These are phyloP conservation scores for Serinus canaria DNA, from an alignment of 2,113 vertebrate genomes.

Conservation along the genomic window DNA sequence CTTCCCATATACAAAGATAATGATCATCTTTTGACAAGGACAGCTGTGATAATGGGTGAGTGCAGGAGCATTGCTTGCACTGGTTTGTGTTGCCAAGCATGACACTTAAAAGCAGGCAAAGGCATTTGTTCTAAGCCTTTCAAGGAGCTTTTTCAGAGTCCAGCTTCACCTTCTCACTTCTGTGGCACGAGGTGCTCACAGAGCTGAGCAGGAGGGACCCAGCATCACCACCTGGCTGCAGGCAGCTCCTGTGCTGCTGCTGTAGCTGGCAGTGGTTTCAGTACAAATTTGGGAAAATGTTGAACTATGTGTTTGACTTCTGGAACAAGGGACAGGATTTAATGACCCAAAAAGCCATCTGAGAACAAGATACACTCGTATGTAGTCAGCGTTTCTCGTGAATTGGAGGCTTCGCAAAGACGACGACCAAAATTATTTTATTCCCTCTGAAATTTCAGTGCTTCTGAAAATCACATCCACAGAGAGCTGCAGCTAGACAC, in stretches of 20 bases:
- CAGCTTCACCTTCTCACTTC: background rate
- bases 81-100: background rate
- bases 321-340: background rate
- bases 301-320: background rate
- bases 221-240: background rate
- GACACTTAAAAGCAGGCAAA: background rate
- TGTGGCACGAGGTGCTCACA: background rate
- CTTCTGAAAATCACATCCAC: conserved; percentile 9
- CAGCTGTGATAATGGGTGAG: background rate
- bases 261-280: background rate
- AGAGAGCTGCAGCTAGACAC: conserved; percentile 17
- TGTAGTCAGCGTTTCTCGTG: background rate
- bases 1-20: conserved; percentile 24
- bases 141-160: background rate
- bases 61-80: background rate
- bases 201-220: background rate
- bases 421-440: conserved; percentile 23
- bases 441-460: conserved; percentile 34
- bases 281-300: background rate
- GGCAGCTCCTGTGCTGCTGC: background rate
- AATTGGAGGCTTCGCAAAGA: background rate
- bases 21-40: conserved; percentile 35
- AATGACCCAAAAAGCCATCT: background rate
- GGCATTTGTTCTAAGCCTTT: background rate
- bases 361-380: background rate